Conservation (phyloP, 2,888 invertebrate genomes). For the Diplolepis rosae region DNA sequence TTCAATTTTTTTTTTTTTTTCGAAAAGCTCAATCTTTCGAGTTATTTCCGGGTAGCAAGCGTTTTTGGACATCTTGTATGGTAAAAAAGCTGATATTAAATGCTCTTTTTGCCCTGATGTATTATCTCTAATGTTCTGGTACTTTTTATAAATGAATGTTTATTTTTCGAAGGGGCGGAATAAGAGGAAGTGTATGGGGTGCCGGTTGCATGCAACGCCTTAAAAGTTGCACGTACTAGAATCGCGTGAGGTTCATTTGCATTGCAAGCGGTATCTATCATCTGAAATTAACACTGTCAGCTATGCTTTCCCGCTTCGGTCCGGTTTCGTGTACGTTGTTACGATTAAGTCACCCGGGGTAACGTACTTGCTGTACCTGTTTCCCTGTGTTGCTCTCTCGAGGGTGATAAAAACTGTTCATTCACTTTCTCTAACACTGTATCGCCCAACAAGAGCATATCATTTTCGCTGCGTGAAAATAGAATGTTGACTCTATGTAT, state of each 20-base stretch:
- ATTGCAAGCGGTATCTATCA: slow-evolving; percentile 66
- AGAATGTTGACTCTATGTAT: neutral
- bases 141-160: slow-evolving; percentile 23
- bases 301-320: slow-evolving; percentile 59
- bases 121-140: slow-evolving; percentile 2
- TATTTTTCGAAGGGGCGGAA: slow-evolving; percentile 22
- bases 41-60: too few species aligned
- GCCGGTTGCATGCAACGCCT: slow-evolving; percentile 18
- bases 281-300: slow-evolving; percentile 71
- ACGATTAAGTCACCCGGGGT: slow-evolving; percentile 61
- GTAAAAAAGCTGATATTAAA: too few species aligned
- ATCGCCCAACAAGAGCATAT: slow-evolving; percentile 2
- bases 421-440: slow-evolving; percentile 9
- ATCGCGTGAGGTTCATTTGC: slow-evolving; percentile 65
- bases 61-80: too few species aligned
- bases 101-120: too few species aligned
- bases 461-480: slow-evolving; percentile 3
- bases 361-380: slow-evolving; percentile 48
- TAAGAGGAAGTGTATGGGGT: slow-evolving; percentile 2
- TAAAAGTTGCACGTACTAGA: neutral
- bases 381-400: slow-evolving; percentile 15
- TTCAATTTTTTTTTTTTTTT: too few species aligned
- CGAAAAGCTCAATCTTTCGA: too few species aligned
- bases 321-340: slow-evolving; percentile 55
- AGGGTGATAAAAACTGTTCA: slow-evolving; percentile 12